Base-by-base conservation (phyloP, 2,797 vertebrate species). In the Corythornis leucogaster region DNA sequence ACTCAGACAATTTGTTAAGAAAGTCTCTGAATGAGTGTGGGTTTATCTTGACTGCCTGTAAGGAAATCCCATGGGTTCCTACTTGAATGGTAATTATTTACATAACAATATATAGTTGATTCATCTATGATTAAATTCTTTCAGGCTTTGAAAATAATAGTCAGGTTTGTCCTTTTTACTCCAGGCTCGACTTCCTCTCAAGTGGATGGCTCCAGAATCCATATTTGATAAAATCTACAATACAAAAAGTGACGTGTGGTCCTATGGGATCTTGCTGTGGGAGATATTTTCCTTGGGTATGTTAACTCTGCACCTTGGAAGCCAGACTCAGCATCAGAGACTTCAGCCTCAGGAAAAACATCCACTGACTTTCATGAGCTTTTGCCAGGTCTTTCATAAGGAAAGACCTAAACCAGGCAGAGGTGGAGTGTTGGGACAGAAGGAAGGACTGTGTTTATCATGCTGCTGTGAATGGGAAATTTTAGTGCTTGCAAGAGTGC, bases 201-300 rank as follows among this genome's bases (percentile, higher is more conserved):
- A 99, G 92, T 99, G 99, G 99, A 99, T 99, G 99, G 98, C 99
- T 94, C 99, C 99, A 4, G 99, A 99, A 96, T 99, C 99, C 58
- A 99, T 99, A 96, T 99, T 99, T 86, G 99, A 99, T 98, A 99
- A 99, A 95, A 98, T 99, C 96, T 99, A 99, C 96, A 99, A 98
- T 83, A 98, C 99, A 43, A 98, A 99, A 98, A 99, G 99, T 3
- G 99, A 99, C 2, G 99, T 99, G 85, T 99, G 99, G 99, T 99
- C 99, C 70, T 99, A 97, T 0, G 99, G 99, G 43, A 98, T 99
- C 15, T 97, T 99, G 94, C 98, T 99, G 66, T 99, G 99, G 99
- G 99, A 99, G 96, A 99, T 99, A 95, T 99, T 99, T 98, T 99
- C 99, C 90, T 97, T 99, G 95, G 99, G 99, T 99, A 96, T 7